Evolutionary conservation across 2,797 vertebrate genomes (phyloP).

Genomic region (Pantherophis vulpinus): DNA sequence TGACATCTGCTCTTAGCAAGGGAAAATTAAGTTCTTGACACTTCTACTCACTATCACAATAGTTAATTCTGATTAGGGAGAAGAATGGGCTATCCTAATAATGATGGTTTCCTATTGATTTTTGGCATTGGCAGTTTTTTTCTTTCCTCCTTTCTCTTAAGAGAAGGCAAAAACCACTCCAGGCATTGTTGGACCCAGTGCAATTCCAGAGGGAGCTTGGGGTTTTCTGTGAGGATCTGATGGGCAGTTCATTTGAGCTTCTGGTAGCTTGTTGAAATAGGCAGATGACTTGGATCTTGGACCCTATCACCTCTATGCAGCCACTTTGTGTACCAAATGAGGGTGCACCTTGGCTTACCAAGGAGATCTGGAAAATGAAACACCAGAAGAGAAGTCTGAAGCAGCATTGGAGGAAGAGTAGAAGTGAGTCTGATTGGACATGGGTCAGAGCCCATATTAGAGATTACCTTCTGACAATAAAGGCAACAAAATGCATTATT

Average conservation of each 20-base stretch:
- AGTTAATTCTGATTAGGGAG: background rate
- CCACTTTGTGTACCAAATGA: background rate
- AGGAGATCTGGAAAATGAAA: background rate
- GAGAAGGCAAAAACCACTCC: background rate
- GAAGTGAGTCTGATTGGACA: background rate
- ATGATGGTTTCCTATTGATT: background rate
- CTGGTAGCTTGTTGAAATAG: background rate
- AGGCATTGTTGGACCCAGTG: background rate
- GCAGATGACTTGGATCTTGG: background rate
- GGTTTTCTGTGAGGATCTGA: background rate
- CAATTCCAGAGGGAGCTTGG: background rate
- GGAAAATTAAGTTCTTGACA: background rate
- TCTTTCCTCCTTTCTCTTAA: background rate
- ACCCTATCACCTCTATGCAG: background rate
- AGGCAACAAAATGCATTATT: background rate
- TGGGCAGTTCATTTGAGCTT: background rate
- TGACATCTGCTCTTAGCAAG: background rate
- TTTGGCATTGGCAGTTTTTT: background rate
- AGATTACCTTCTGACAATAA: background rate
- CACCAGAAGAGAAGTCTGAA: background rate
- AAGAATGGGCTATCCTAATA: background rate
- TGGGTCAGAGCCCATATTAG: background rate
- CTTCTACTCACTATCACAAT: background rate
- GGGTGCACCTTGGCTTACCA: background rate
- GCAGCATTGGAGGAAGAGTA: background rate